Evolutionary conservation across 2,113 vertebrate species (phyloP), one percentile per base, ranked within the genome.

Genomic region (Rhabdornis inornatus): DNA sequence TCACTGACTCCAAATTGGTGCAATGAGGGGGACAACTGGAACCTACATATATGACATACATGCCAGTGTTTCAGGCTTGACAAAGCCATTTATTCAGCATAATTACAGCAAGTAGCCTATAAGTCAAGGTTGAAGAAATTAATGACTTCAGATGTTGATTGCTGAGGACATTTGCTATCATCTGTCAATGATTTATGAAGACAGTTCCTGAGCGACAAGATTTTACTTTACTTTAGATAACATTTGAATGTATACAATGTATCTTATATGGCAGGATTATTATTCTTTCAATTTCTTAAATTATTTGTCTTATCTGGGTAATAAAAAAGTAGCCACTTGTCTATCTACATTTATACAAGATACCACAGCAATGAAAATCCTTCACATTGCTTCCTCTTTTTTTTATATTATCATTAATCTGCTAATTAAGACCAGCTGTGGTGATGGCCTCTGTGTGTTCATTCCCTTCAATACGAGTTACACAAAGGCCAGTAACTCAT

Each of bases 71-170:
- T 89, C 84, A 92, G n/a, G 33, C 25, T 82, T 66, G n/a, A 75
- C 44, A 74, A 74, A 75, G 37, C 61, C 21, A 14, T 49, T 8
- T 39, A 22, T 89, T 88, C 52, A 59, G 76, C 52, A 74, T 86
- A 78, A 69, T 87, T 89, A 90, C 37, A 76, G 35, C 24, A 83
- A 92, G 90, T 42, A 86, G 16, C 49, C 44, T 84, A 45, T 7
- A 6, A 90, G 57, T 79, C 78, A 94, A 88, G 75, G 50, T n/a
- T 94, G 61, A 94, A 90, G 53, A 90, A 95, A 70, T 94, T 69
- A 88, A 83, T 77, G 57, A 52, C 57, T 78, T 94, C 74, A 83
- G 13, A 39, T 90, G 81, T 71, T 92, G 82, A 88, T 49, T 90
- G 50, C 37, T 77, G 45, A 95, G 75, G n/a, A 85, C 61, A 39